Conservation (phyloP, 2,113 vertebrate species). For the Riparia riparia region DNA sequence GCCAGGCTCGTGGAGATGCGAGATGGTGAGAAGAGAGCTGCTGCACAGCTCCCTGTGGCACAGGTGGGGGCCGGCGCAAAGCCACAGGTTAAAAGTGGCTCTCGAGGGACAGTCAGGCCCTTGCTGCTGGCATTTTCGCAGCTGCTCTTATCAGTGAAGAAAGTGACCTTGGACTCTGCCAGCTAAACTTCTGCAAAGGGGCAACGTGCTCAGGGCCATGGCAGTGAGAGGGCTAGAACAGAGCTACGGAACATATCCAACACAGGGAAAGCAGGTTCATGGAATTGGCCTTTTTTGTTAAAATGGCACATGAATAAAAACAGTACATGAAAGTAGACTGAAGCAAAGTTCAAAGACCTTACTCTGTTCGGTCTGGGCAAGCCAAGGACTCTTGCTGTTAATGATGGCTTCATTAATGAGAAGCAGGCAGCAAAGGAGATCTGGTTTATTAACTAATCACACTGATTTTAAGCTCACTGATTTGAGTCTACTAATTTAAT, state of each 20-base stretch:
- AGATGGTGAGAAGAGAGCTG: accelerated
- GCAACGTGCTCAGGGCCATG: neutral
- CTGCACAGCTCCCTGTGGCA: neutral
- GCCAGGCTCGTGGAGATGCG: accelerated
- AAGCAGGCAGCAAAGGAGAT: neutral
- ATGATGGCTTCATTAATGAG: neutral
- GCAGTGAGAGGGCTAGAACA: neutral
- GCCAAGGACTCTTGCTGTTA: neutral
- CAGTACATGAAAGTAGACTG: accelerated
- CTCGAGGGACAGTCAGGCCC: neutral
- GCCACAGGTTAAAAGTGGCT: neutral
- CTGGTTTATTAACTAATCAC: neutral
- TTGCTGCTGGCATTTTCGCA: neutral
- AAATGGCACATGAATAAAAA: neutral
- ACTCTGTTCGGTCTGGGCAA: neutral
- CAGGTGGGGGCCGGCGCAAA: accelerated
- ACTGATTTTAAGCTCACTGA: neutral
- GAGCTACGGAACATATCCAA: neutral
- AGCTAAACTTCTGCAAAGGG: neutral
- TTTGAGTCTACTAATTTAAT: neutral
- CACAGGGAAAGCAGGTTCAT: neutral
- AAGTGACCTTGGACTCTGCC: slow-evolving; percentile 15
- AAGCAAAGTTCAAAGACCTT: neutral
- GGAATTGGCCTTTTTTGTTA: neutral
- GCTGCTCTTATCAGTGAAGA: neutral